These are phyloP conservation scores for Pediacus dermestoides DNA, from an alignment of 2,888 invertebrate genomes.

Conservation along the genomic window DNA sequence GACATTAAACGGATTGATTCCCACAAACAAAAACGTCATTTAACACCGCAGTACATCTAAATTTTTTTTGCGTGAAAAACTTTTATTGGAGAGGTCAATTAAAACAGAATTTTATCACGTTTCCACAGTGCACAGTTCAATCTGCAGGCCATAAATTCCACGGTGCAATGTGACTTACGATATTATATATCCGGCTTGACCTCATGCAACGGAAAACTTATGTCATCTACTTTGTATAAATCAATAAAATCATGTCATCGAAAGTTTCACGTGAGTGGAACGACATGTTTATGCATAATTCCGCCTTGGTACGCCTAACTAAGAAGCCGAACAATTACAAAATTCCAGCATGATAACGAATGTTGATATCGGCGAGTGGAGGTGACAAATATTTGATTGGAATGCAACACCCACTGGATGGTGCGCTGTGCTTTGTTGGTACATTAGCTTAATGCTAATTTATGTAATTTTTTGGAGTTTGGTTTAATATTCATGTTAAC, in stretches of 20 bases:
- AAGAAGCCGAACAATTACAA: constrained; percentile 15
- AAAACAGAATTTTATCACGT: too few species aligned
- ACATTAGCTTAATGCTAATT: too few species aligned
- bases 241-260: constrained; percentile 19
- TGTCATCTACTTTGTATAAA: constrained; percentile 18
- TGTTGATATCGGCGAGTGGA: background rate
- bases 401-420: constrained; percentile 7
- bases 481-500: too few species aligned
- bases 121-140: too few species aligned
- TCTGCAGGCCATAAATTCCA: too few species aligned
- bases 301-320: constrained; percentile 13
- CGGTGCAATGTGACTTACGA: constrained; percentile 15
- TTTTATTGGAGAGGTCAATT: too few species aligned
- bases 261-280: constrained; percentile 14
- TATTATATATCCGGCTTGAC: constrained; percentile 14
- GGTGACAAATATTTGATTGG: constrained; percentile 5
- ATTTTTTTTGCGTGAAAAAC: too few species aligned
- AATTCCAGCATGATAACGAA: constrained; percentile 17
- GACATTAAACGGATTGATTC: too few species aligned
- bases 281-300: constrained; percentile 15
- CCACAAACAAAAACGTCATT: too few species aligned
- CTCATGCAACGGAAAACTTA: constrained; percentile 13
- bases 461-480: too few species aligned
- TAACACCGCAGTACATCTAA: too few species aligned
- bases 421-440: too few species aligned